phyloP scores from a whole-genome alignment of 2,113 vertebrate species.

The Paradisaea rubra region DNA sequence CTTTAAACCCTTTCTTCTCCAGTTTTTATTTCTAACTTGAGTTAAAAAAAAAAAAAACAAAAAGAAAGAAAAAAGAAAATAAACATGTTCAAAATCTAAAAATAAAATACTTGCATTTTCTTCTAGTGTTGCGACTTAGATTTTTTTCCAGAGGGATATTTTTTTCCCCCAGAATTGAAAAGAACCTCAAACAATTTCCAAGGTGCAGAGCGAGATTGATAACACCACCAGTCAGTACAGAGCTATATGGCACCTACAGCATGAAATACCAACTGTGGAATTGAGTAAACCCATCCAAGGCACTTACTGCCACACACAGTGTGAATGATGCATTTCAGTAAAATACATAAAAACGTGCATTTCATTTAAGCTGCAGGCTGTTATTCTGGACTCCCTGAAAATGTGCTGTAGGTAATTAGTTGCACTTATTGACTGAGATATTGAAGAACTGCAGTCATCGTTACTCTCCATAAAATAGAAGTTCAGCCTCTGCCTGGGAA shows the following conservation, averaged over 20 bases:
- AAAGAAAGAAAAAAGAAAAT: not conserved
- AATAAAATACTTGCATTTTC: not conserved
- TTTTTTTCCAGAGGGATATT: not conserved
- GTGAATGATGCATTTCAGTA: not conserved
- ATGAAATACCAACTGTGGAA: not conserved
- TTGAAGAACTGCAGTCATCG: not conserved
- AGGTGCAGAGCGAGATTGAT: not conserved
- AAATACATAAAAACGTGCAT: rapidly evolving
- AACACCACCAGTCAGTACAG: not conserved
- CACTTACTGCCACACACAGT: too few species aligned
- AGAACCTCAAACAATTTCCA: not conserved
- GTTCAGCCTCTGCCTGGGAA: not conserved
- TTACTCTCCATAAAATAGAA: not conserved
- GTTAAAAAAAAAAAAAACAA: not conserved
- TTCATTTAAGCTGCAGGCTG: not conserved
- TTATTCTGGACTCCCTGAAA: not conserved
- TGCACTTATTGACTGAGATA: not conserved
- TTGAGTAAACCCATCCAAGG: not conserved
- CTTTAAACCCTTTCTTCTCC: not conserved
- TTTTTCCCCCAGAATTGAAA: not conserved
- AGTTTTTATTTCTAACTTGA: not conserved
- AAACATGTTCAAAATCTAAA: not conserved
- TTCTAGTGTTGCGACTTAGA: not conserved
- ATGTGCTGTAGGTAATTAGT: not conserved
- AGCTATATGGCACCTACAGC: not conserved